Percentiles rank a stretch among this genome's conserved stretches.
phyloP scores from a whole-genome alignment of 2,888 invertebrate genomes.

The Romanomermis culicivorax region DNA sequence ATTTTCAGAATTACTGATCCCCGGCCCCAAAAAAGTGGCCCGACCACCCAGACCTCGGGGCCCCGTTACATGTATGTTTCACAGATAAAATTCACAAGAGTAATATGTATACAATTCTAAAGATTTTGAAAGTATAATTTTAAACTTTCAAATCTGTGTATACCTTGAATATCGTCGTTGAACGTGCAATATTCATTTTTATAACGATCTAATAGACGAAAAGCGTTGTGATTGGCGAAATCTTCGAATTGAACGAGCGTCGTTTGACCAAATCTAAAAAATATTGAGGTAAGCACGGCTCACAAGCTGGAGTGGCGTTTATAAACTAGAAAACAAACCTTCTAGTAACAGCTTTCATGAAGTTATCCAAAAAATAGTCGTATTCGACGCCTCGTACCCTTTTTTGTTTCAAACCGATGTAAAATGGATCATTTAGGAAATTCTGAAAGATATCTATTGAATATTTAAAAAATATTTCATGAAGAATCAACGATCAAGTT shows the following conservation, averaged over 20 bases:
- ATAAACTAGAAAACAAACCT: not conserved
- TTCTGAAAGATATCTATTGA: slow-evolving; percentile 40
- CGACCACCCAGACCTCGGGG: too few relatives aligned
- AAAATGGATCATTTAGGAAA: slow-evolving; percentile 71
- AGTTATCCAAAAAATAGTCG: slow-evolving; percentile 84
- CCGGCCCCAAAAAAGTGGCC: too few relatives aligned
- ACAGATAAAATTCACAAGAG: too few relatives aligned
- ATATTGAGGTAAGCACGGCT: not conserved
- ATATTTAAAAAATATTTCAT: too few relatives aligned
- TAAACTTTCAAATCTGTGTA: not conserved
- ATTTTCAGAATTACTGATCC: too few relatives aligned
- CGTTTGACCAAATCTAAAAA: slow-evolving; percentile 34
- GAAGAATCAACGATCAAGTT: too few relatives aligned
- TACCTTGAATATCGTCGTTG: slow-evolving; percentile 94
- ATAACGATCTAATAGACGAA: slow-evolving; percentile 63
- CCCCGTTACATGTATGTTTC: too few relatives aligned
- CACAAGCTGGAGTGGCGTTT: too few relatives aligned
- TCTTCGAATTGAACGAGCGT: slow-evolving; percentile 68
- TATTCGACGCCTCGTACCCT: slow-evolving; percentile 62
- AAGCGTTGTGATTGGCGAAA: slow-evolving; percentile 91
- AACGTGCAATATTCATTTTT: slow-evolving; percentile 72
- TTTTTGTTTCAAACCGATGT: slow-evolving; percentile 69
- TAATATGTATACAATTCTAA: not conserved
- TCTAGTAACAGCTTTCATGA: slow-evolving; percentile 66
- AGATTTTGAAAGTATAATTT: not conserved